Evolutionary conservation across 2,888 invertebrate genomes (phyloP).

Genomic region (Stegophylla sp.): DNA sequence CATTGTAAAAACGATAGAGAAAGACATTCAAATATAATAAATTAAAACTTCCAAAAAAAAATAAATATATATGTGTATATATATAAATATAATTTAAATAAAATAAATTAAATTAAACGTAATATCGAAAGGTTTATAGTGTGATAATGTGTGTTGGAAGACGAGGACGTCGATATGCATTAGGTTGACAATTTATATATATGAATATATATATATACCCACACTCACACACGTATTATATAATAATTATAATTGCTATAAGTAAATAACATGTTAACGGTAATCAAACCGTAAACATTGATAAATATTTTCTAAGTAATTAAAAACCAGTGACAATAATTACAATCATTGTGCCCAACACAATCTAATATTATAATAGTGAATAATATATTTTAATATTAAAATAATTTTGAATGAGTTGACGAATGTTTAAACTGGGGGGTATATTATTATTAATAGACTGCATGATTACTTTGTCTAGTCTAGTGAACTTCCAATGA

Average conservation of each 20-base stretch:
- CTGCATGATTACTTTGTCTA: too few relatives aligned
- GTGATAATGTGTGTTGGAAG: slow-evolving; percentile 57
- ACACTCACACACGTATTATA: background rate
- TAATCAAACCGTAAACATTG: background rate
- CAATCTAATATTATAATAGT: background rate
- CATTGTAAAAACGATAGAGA: slow-evolving; percentile 32
- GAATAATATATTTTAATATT: background rate
- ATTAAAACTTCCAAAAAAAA: slow-evolving; percentile 37
- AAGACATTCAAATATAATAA: slow-evolving; percentile 47
- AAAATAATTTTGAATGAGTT: too few relatives aligned
- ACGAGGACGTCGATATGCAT: slow-evolving; percentile 59
- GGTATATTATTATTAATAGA: too few relatives aligned
- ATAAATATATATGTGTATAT: too few relatives aligned
- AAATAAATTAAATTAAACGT: background rate
- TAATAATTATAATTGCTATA: background rate
- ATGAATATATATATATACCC: background rate
- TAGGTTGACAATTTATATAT: slow-evolving; percentile 36
- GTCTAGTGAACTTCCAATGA: too few relatives aligned
- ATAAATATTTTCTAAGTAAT: slow-evolving; percentile 5
- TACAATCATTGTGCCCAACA: background rate
- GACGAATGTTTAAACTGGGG: too few relatives aligned
- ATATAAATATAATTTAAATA: background rate
- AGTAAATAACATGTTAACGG: slow-evolving; percentile 1
- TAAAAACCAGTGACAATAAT: slow-evolving; percentile 14
- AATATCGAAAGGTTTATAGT: slow-evolving; percentile 34